Evolutionary conservation across 2,888 invertebrate genomes (phyloP).

Genomic region (Cantharis nigra): DNA sequence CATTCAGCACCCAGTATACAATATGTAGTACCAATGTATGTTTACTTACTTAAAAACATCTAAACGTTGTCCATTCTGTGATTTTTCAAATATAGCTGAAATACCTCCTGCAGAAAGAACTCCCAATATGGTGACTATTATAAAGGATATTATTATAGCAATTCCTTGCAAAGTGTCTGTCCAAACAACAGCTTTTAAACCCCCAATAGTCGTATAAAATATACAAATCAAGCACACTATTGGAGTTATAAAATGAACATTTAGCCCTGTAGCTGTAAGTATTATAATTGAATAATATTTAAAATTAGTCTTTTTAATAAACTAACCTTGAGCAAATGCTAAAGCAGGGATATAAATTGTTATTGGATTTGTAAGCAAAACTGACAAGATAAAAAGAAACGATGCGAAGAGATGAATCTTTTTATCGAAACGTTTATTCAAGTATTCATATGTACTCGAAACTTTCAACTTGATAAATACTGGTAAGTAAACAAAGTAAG

Average conservation of each 20-base stretch:
- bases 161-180: constrained; percentile 65
- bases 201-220: constrained; percentile 68
- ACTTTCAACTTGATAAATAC: constrained; percentile 73
- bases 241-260: constrained; percentile 64
- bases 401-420: constrained; percentile 65
- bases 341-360: constrained; percentile 72
- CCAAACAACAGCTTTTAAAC: constrained; percentile 54
- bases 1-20: too few relatives aligned
- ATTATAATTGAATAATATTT: constrained; percentile 15
- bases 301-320: not conserved
- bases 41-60: constrained; percentile 65
- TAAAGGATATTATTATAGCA: constrained; percentile 60
- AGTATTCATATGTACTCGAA: constrained; percentile 71
- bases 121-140: constrained; percentile 63
- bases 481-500: constrained; percentile 58
- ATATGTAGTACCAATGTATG: too few relatives aligned
- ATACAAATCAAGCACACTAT: constrained; percentile 70
- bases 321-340: constrained; percentile 69
- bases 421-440: constrained; percentile 67
- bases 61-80: constrained; percentile 61
- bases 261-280: constrained; percentile 66
- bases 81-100: constrained; percentile 61
- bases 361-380: constrained; percentile 64
- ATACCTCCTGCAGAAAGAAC: constrained; percentile 61
- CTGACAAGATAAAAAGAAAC: constrained; percentile 62